Evolutionary conservation across 2,113 vertebrate species (phyloP).

Genomic region (Hemibates koningsi): DNA sequence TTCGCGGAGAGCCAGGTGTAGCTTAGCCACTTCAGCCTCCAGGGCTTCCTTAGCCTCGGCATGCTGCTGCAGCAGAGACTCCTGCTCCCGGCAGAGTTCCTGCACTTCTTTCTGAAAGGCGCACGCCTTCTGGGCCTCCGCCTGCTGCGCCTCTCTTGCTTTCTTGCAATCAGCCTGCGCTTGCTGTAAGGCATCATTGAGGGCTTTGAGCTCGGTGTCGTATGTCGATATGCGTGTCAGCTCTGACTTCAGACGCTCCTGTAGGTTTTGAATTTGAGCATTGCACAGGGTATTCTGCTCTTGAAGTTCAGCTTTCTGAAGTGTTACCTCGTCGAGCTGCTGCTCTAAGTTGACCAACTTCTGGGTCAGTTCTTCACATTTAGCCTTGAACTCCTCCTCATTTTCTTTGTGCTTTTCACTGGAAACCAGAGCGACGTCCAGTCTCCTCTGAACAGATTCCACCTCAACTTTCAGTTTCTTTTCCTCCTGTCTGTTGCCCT

Average conservation of each 20-base stretch:
- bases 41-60: slow-evolving; percentile 61
- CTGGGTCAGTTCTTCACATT: slow-evolving; percentile 61
- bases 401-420: slow-evolving; percentile 64
- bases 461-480: slow-evolving; percentile 70
- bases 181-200: slow-evolving; percentile 64
- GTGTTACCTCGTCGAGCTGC: slow-evolving; percentile 48
- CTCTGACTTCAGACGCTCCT: slow-evolving; percentile 67
- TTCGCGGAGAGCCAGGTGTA: slow-evolving; percentile 64
- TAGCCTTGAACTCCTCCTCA: slow-evolving; percentile 60
- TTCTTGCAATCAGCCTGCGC: slow-evolving; percentile 70
- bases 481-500: slow-evolving; percentile 62
- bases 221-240: slow-evolving; percentile 65
- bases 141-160: slow-evolving; percentile 45
- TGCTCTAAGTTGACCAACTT: slow-evolving; percentile 68
- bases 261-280: slow-evolving; percentile 60
- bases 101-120: slow-evolving; percentile 74
- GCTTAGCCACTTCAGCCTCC: slow-evolving; percentile 59
- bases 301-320: slow-evolving; percentile 57
- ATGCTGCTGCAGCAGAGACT: slow-evolving; percentile 65
- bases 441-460: slow-evolving; percentile 65
- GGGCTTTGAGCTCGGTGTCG: slow-evolving; percentile 69
- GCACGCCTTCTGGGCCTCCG: slow-evolving; percentile 58
- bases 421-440: slow-evolving; percentile 66
- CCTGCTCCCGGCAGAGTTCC: slow-evolving; percentile 36
- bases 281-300: slow-evolving; percentile 58